Percentiles rank a stretch among this genome's conserved stretches.
Evolutionary conservation across 2,797 vertebrate genomes (phyloP).

Genomic region (Cyprinella venusta): DNA sequence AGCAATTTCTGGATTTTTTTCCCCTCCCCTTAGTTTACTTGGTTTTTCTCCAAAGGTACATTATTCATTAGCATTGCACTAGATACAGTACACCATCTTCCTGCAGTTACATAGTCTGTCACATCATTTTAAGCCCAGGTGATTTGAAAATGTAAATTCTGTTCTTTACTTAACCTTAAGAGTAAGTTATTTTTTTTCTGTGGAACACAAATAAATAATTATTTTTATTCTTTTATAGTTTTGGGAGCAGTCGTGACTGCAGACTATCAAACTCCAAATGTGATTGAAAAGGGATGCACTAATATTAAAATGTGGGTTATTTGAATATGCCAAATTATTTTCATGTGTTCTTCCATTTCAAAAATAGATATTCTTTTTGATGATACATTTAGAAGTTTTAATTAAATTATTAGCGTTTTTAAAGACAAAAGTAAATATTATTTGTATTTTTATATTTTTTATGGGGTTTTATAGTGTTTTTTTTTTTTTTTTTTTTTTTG

Average conservation of each 20-base stretch:
- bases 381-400: not conserved
- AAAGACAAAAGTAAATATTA: not conserved
- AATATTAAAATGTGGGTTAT: not conserved
- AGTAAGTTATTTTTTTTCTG: not conserved
- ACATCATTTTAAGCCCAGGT: not conserved
- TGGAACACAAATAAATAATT: not conserved
- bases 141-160: not conserved
- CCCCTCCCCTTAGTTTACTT: not conserved
- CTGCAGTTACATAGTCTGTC: not conserved
- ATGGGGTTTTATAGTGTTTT: not conserved
- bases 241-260: rapidly evolving
- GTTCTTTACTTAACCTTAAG: not conserved
- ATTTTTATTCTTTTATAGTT: too few relatives aligned
- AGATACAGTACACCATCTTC: not conserved
- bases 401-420: not conserved
- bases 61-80: not conserved
- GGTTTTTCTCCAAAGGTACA: not conserved
- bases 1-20: not conserved
- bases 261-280: not conserved
- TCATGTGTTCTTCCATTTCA: not conserved
- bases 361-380: not conserved
- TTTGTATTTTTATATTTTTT: too few relatives aligned
- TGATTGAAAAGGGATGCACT: not conserved
- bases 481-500: not conserved
- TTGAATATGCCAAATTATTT: not conserved